Base-by-base conservation (phyloP, 2,888 invertebrate species). In the Cyaniris semiargus region DNA sequence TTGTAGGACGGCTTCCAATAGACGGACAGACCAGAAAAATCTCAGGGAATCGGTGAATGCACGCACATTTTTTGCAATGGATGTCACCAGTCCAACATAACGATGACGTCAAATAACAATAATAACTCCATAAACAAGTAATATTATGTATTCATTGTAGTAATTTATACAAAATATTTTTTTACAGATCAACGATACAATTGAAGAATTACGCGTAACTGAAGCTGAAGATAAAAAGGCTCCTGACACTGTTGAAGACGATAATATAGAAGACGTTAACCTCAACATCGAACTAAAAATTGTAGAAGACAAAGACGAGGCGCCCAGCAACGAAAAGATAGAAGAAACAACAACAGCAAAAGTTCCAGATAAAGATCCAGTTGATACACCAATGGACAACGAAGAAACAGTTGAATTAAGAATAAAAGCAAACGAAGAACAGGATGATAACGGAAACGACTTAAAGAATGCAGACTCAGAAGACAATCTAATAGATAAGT, bases 271-370 rank as follows among this genome's bases (percentile, higher is more conserved):
- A 78, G 89, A 91, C 79, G 84, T 90, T 76, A 90, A 90, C 81
- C 83, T 91, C 56, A 89, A 88, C 78, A 85, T 93, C 79, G 94
- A 94, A 82, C 87, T 94, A 48, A 93, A 93, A 87, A 94, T 94
- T 76, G 86, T 93, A 66, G 94, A 94, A 88, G 94, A 94, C 78
- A 89, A 90, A 83, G 94, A 94, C 58, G 81, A 76, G 34, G 80
- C 58, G 56, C 23, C 34, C 21, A 80, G 34, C 74, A 81, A 48
- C 18, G 78, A 66, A 75, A 79, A 79, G 79, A 78, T 78, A 76
- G 78, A 77, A 75, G 78, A 60, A 77, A 60, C 70, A 78, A 81
- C 66, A 74, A 76, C 72, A 7, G 75, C 77, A 74, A 78, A 78
- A 70, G 66, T 77, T 76, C 78, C 77, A 15, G 72, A 75, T 74